Base-by-base conservation (phyloP, 2,797 vertebrate genomes). In the Nasua narica region DNA sequence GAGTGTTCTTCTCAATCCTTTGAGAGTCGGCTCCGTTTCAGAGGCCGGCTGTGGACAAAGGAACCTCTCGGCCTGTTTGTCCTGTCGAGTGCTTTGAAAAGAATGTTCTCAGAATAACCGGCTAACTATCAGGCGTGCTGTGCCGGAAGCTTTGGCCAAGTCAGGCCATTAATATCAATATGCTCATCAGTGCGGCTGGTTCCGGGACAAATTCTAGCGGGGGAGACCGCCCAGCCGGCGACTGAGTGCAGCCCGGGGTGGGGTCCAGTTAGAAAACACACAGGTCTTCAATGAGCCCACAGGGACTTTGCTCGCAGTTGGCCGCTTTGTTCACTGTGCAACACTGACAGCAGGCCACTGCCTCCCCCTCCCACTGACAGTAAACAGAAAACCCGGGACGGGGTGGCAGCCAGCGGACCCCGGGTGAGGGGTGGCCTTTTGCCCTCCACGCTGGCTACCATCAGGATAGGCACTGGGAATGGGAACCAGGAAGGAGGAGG, bases 21-120 rank as follows among this genome's bases (percentile, higher is more conserved):
- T 87, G 95, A 95, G 93, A 56, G 70, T 16, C n/a, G 5, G 95
- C 94, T 96, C 54, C 0, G 50, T 93, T 96, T 96, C 90, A 94
- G 93, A 95, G 81, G 93, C 96, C 52, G 60, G 87, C 91, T 78
- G 88, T 88, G 93, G 96, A 97, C 96, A 97, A 97, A 97, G 90
- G 93, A 76, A 83, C 52, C 95, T 82, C 83, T 95, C 10, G 16
- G 86, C 94, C 91, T 96, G 93, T 92, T 94, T 83, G 95, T 96
- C 97, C 96, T 95, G 94, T 94, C n/a, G 89, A 94, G 96, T 96
- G 87, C 96, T 97, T 97, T 97, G 94, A 97, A 98, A 97, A 96
- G 96, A 95, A 90, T 89, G 96, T 97, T 96, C 96, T 98, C 96
- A 97, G 96, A 98, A 98, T 97, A 98, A 96, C 97, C 62, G 7